A percentile compares a stretch with the other conserved stretches of the same genome.
Conservation (phyloP, 2,797 vertebrate species). For the Galagoides demidoff region DNA sequence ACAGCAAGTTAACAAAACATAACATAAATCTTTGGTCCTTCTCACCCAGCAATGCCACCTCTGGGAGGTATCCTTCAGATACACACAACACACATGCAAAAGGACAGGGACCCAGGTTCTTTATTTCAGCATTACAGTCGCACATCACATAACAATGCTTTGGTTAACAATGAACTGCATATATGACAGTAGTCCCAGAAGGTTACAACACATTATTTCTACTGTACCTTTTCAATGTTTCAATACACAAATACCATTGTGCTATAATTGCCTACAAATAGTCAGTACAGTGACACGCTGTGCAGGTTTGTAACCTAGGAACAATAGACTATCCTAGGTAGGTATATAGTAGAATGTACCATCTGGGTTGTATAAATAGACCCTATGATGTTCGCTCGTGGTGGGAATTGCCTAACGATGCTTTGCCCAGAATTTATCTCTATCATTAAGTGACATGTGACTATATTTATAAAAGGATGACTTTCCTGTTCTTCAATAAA, state of each 20-base stretch:
- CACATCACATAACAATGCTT: background rate
- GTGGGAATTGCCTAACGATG: background rate
- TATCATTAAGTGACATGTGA: background rate
- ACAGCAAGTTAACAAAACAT: background rate
- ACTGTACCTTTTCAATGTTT: background rate
- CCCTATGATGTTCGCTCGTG: background rate
- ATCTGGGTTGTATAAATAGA: background rate
- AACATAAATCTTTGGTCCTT: background rate
- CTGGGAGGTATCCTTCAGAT: background rate
- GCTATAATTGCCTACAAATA: background rate
- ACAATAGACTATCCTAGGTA: background rate
- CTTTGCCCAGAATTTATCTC: background rate
- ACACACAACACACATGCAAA: background rate
- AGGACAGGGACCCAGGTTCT: background rate
- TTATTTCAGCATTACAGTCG: background rate
- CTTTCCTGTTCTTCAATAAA: background rate
- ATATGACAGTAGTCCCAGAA: background rate
- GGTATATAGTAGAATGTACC: background rate
- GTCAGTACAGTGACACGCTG: background rate
- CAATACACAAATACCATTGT: background rate
- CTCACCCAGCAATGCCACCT: background rate
- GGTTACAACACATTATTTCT: background rate
- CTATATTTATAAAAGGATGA: background rate
- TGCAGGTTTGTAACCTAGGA: background rate
- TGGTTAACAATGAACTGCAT: background rate